These are phyloP conservation scores for Poecile atricapillus DNA, from an alignment of 2,113 vertebrate species.

Conservation along the genomic window DNA sequence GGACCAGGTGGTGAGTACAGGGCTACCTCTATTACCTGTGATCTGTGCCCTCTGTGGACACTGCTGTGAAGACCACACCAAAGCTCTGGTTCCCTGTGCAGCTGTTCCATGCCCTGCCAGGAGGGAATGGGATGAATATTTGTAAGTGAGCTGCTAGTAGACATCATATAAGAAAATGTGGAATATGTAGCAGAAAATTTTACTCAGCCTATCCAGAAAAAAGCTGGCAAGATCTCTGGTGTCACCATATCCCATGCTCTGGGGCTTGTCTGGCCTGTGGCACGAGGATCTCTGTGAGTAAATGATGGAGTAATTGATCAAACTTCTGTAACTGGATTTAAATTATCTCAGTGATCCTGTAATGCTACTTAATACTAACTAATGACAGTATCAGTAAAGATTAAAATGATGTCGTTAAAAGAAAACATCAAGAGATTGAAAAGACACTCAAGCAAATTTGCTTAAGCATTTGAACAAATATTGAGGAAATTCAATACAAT, in stretches of 20 bases:
- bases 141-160: not conserved
- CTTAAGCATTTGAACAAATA: not conserved
- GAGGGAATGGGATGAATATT: not conserved
- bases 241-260: accelerated
- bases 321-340: not conserved
- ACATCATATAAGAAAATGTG: too few relatives aligned
- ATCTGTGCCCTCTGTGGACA: not conserved
- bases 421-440: not conserved
- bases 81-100: not conserved
- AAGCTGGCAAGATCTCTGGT: not conserved
- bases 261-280: not conserved
- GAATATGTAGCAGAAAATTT: not conserved
- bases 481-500: not conserved
- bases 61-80: not conserved
- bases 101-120: not conserved
- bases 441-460: not conserved
- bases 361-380: not conserved
- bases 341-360: too few relatives aligned
- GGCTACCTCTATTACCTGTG: not conserved
- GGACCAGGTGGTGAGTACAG: not conserved
- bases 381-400: not conserved
- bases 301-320: not conserved
- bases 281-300: not conserved
- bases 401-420: not conserved
- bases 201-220: not conserved